Percentiles rank a stretch among this genome's conserved stretches.
Evolutionary conservation across 1,140 invertebrate genomes (phyloP).

Genomic region (Drosophila ironensis): DNA sequence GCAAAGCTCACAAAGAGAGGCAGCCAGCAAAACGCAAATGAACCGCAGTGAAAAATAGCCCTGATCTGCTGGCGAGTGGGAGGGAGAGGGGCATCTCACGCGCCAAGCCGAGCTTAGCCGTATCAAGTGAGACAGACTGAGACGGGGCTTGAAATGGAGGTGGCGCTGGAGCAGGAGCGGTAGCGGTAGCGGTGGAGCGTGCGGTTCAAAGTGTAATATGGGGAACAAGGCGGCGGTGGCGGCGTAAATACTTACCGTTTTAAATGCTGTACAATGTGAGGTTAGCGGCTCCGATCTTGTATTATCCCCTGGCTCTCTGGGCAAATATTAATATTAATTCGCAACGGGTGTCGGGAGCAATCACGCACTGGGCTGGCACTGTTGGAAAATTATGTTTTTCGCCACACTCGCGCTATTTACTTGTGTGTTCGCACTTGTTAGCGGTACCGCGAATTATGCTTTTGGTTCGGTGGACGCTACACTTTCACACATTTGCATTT

Average conservation of each 20-base stretch:
- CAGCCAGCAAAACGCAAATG: slow-evolving; percentile 32
- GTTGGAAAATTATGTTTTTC: slow-evolving; percentile 6
- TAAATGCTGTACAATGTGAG: slow-evolving; percentile 39
- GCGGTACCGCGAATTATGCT: slow-evolving; percentile 21
- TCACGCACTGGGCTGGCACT: slow-evolving; percentile 31
- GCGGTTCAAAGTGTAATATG: slow-evolving; percentile 39
- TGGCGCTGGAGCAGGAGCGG: too few species aligned
- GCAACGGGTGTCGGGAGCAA: not conserved
- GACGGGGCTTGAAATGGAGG: not conserved
- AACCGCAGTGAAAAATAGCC: slow-evolving; percentile 37
- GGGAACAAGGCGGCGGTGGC: slow-evolving; percentile 17
- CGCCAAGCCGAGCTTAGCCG: slow-evolving; percentile 51
- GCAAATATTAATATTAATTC: slow-evolving; percentile 30
- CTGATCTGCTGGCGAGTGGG: slow-evolving; percentile 10
- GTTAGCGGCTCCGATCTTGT: slow-evolving; percentile 34
- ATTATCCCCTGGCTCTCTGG: not conserved
- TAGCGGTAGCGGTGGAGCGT: too few species aligned
- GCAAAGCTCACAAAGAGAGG: not conserved
- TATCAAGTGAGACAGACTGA: slow-evolving; percentile 6
- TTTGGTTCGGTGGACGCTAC: slow-evolving; percentile 35
- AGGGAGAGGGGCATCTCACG: slow-evolving; percentile 2
- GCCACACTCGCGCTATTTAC: slow-evolving; percentile 1
- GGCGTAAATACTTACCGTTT: slow-evolving; percentile 64
- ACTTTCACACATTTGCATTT: slow-evolving; percentile 78
- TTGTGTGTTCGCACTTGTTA: slow-evolving; percentile 30